Evolutionary conservation across 2,113 vertebrate species (phyloP).

Genomic region (Ciconia maguari): DNA sequence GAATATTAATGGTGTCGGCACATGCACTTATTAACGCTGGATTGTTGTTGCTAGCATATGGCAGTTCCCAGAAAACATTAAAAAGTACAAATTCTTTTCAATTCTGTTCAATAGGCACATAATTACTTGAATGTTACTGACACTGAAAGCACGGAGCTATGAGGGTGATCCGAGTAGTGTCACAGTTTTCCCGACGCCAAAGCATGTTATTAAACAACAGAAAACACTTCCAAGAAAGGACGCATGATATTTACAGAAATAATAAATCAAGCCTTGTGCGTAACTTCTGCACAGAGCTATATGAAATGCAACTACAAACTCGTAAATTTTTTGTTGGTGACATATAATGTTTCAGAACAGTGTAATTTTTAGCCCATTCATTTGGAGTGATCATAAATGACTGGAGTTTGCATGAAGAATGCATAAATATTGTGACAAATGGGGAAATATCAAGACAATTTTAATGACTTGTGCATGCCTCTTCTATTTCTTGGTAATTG

Average conservation of each 20-base stretch:
- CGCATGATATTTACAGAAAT: neutral
- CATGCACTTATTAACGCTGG: neutral
- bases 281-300: neutral
- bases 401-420: neutral
- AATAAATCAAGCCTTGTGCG: neutral
- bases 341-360: neutral
- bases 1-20: neutral
- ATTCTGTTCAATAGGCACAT: neutral
- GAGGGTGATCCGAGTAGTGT: neutral
- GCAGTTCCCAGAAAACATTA: slow-evolving; percentile 7
- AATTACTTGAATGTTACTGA: neutral
- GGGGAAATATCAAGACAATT: neutral
- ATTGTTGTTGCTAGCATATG: neutral
- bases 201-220: slow-evolving; percentile 24
- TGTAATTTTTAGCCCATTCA: neutral
- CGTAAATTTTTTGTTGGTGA: neutral
- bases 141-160: neutral
- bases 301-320: slow-evolving; percentile 2
- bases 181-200: neutral
- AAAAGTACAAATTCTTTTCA: neutral
- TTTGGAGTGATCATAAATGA: neutral
- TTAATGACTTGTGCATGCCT: neutral
- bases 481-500: neutral
- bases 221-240: slow-evolving; percentile 40
- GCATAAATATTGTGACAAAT: neutral